Evolutionary conservation across 2,888 invertebrate genomes (phyloP).

Genomic region (Cryptosula pallasiana): DNA sequence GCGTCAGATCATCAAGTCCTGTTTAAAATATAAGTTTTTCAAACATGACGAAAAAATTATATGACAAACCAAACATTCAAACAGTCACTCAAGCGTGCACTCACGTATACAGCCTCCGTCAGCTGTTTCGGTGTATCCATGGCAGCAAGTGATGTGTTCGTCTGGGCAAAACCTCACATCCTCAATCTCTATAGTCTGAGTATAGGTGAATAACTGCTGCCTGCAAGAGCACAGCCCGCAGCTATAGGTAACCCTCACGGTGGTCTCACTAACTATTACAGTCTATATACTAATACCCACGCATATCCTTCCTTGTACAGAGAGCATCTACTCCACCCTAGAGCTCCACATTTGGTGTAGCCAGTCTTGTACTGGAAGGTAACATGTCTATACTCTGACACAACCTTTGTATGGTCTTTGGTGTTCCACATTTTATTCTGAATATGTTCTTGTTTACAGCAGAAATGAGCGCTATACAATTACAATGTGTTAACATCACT

Average conservation of each 20-base stretch:
- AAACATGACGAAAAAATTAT: too few relatives aligned
- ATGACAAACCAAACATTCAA: too few relatives aligned
- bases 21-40: too few relatives aligned
- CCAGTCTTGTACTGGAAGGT: not conserved
- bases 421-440: constrained; percentile 20
- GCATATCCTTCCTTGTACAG: constrained; percentile 18
- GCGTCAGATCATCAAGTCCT: constrained; percentile 12
- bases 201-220: not conserved
- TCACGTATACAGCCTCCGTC: constrained; percentile 8
- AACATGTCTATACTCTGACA: not conserved
- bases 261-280: not conserved
- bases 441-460: constrained; percentile 7
- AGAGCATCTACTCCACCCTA: constrained; percentile 8
- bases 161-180: constrained; percentile 22
- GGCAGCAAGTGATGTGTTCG: constrained; percentile 21
- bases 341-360: not conserved
- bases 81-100: too few relatives aligned
- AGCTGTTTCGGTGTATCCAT: constrained; percentile 20
- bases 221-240: too few relatives aligned
- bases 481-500: too few relatives aligned
- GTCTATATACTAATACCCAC: not conserved
- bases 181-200: constrained; percentile 7
- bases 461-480: constrained; percentile 7
- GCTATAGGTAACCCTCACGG: too few relatives aligned
- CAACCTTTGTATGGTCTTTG: constrained; percentile 11